Evolutionary conservation across 2,113 vertebrate species (phyloP), one percentile per base, ranked within the genome.

Genomic region (Ammodytes marinus): DNA sequence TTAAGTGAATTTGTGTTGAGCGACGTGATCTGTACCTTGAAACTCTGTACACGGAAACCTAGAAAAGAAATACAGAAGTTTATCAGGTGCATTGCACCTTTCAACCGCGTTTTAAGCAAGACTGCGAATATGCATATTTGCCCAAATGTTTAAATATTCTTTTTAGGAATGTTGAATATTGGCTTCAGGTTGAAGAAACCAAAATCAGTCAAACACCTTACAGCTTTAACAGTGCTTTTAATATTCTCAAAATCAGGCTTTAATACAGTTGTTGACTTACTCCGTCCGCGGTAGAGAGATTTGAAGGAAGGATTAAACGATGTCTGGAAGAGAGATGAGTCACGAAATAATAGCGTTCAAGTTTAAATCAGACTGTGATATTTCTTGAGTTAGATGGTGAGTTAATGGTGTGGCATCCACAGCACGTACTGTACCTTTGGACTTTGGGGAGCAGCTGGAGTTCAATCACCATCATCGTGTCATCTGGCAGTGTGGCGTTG

Each of bases 391-490:
- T 27, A 37, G 14, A 47, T 27, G 53, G 15, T 17, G 27, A 19
- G 27, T n/a, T 52, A 13, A 14, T 27, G 49, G 5, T 1, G 13
- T 52, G 17, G 9, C 58, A 37, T 42, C 13, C 35, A 5, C 14
- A 52, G 61, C 57, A 35, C 9, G 9, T 57, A 13, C 8, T 43
- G 12, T 50, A 94, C 95, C 91, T 85, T 57, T 19, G 43, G 55
- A 35, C 2, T 74, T 45, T 74, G 46, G 86, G 50, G 4, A 83
- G 74, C 27, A 94, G 70, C 73, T 89, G 84, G 15, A 95, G 74
- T 79, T 93, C 88, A 10, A 95, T 77, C 53, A 95, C 88, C 0
- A 4, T 79, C 88, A 96, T 95, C 17, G 50, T 50, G 55, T 92
- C 46, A 15, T 45, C 57, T 0, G 88, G 82, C 8, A 95, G 83